Evolutionary conservation across 1,140 invertebrate species (phyloP).

Genomic region (Drosophila rhopaloa): DNA sequence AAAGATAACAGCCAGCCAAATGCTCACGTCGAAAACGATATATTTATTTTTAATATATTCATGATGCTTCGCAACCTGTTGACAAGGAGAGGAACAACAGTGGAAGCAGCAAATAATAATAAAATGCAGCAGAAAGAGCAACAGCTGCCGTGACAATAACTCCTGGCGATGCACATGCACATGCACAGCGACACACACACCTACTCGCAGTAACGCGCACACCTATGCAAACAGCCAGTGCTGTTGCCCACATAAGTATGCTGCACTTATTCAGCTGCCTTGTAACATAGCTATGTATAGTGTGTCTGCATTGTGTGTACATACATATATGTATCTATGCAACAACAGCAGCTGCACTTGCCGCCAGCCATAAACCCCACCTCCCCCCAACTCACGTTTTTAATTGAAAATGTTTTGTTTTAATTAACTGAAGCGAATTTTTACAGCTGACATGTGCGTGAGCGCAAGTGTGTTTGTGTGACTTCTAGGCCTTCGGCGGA

Average conservation of each 20-base stretch:
- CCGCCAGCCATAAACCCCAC: conserved; percentile 21
- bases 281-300: conserved; percentile 17
- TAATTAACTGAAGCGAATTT: conserved; percentile 73
- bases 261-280: conserved; percentile 48
- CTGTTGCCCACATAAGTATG: conserved; percentile 57
- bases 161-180: conserved; percentile 58
- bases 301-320: background rate
- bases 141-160: conserved; percentile 77
- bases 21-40: conserved; percentile 32
- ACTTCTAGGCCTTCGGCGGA: conserved; percentile 35
- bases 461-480: conserved; percentile 15
- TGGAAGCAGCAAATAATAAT: conserved; percentile 67
- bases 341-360: conserved; percentile 42
- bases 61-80: conserved; percentile 59
- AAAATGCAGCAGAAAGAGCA: conserved; percentile 58
- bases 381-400: background rate
- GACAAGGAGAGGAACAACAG: conserved; percentile 62
- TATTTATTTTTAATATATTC: conserved; percentile 75
- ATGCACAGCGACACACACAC: background rate
- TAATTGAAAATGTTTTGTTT: conserved; percentile 83
- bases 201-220: background rate
- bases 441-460: conserved; percentile 55
- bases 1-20: background rate
- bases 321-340: conserved; percentile 40
- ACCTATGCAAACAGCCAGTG: conserved; percentile 48